Evolutionary conservation across 2,113 vertebrate species (phyloP).

Genomic region (Paraplagusia blochii): DNA sequence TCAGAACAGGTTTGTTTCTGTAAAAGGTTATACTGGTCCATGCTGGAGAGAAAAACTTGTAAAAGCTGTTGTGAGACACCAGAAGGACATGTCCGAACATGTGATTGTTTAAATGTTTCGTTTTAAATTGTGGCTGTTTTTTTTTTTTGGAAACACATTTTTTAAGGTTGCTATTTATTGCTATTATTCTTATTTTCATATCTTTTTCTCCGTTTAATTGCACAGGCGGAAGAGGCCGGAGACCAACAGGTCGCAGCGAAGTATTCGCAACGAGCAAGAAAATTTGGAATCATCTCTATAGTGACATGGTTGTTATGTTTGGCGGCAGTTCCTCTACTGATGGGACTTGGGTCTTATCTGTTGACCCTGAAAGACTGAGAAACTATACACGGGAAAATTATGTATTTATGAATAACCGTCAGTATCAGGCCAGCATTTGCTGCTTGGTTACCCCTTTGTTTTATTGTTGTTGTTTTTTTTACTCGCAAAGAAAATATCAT

Average conservation of each 20-base stretch:
- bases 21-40: too few relatives aligned
- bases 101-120: too few relatives aligned
- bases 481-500: neutral
- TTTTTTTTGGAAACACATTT: too few relatives aligned
- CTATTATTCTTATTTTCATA: too few relatives aligned
- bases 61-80: too few relatives aligned
- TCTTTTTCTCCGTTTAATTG: neutral
- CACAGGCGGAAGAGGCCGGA: conserved; percentile 25
- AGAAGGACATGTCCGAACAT: too few relatives aligned
- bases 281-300: conserved; percentile 69
- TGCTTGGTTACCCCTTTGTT: neutral
- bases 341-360: conserved; percentile 76
- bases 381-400: neutral
- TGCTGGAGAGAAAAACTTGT: too few relatives aligned
- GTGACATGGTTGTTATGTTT: conserved; percentile 60
- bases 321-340: conserved; percentile 44
- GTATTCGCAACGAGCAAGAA: conserved; percentile 51
- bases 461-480: neutral
- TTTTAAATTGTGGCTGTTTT: too few relatives aligned
- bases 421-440: too few relatives aligned
- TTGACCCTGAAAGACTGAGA: conserved; percentile 73
- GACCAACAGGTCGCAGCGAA: accelerated
- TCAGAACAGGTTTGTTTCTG: too few relatives aligned
- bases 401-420: too few relatives aligned
- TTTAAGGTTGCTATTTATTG: too few relatives aligned